Percentiles rank a stretch among this genome's conserved stretches.
Evolutionary conservation across 1,140 invertebrate genomes (phyloP).

Genomic region (Dendroctonus valens): DNA sequence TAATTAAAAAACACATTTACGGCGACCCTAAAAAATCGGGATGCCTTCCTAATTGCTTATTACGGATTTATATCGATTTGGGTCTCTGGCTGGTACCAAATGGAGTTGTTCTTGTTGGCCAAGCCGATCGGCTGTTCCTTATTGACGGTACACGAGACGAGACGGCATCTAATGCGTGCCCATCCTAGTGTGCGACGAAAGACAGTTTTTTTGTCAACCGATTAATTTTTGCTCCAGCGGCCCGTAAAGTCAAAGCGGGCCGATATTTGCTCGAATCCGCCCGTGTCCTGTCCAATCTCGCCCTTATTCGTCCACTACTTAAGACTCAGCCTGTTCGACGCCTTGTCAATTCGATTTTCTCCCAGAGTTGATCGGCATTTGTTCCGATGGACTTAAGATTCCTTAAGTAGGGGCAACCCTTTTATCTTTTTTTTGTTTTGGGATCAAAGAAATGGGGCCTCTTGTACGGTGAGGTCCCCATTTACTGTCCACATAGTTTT

Average conservation of each 20-base stretch:
- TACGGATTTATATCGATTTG: constrained; percentile 33
- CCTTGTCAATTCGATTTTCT: constrained; percentile 25
- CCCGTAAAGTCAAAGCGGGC: constrained; percentile 43
- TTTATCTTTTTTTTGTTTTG: constrained; percentile 13
- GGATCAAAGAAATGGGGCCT: no score
- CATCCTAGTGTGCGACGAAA: constrained; percentile 34
- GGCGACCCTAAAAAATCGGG: constrained; percentile 28
- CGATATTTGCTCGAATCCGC: constrained; percentile 24
- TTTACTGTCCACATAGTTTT: no score
- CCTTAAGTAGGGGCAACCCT: constrained; percentile 21
- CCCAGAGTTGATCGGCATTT: constrained; percentile 18
- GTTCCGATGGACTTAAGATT: constrained; percentile 31
- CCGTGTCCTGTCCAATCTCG: constrained; percentile 24
- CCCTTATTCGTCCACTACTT: constrained; percentile 6
- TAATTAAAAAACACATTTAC: constrained; percentile 35
- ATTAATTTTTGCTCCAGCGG: constrained; percentile 45
- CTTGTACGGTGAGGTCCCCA: no score
- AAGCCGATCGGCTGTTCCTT: no score
- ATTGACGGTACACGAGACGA: no score
- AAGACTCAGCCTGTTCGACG: neutral
- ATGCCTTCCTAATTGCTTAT: constrained; percentile 35
- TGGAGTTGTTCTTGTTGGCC: constrained; percentile 11
- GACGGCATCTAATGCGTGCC: constrained; percentile 28
- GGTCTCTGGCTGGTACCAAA: constrained; percentile 3
- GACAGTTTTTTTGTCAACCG: constrained; percentile 36